Conservation (phyloP, 2,888 invertebrate species). For the Mycalesis mineus region DNA sequence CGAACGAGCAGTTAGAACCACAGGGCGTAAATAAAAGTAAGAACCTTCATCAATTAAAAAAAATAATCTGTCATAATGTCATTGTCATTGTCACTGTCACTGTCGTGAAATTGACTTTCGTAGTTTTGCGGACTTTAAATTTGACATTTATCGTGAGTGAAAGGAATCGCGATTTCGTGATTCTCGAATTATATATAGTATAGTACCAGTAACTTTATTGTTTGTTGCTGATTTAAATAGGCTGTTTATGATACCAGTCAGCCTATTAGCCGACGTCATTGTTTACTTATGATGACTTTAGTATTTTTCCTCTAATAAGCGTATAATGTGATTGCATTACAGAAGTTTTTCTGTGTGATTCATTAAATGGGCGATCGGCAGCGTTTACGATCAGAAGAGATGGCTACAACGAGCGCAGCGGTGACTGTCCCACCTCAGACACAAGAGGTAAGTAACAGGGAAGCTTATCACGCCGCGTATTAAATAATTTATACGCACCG, state of each 20-base stretch:
- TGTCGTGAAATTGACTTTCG: conserved; percentile 13
- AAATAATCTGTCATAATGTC: neutral
- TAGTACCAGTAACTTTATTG: neutral
- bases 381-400: conserved; percentile 49
- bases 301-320: neutral
- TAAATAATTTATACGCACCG: neutral
- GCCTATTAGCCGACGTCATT: conserved; percentile 12
- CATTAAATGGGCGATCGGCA: conserved; percentile 58
- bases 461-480: conserved; percentile 15
- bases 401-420: conserved; percentile 70
- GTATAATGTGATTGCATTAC: conserved; percentile 38
- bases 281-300: neutral
- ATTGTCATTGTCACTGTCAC: conserved; percentile 2
- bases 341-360: conserved; percentile 29
- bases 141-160: too few relatives aligned
- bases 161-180: neutral
- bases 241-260: conserved; percentile 5
- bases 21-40: too few relatives aligned
- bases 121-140: neutral
- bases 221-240: conserved; percentile 8
- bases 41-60: too few relatives aligned
- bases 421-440: conserved; percentile 58
- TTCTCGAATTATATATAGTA: neutral
- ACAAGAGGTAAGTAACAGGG: conserved; percentile 55
- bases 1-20: too few relatives aligned